Base-by-base conservation (phyloP, 2,888 invertebrate species). In the Platynereis dumerilii region DNA sequence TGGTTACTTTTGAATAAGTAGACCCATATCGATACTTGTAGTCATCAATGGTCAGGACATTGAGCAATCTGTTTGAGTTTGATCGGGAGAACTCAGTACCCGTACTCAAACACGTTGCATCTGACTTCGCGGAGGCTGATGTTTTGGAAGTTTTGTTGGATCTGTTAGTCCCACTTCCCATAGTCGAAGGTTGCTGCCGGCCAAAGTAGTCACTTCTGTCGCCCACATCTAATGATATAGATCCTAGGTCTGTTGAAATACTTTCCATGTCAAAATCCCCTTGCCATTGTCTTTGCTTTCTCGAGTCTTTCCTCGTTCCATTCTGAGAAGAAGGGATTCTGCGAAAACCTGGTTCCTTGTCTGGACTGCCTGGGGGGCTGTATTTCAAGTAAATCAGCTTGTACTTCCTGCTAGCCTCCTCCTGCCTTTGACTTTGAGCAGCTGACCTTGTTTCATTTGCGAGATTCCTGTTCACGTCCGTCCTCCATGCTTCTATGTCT, bases 31-130 rank as follows among this genome's bases (percentile, higher is more conserved):
- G 54, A 28, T 34, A 28, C 42, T 39, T 55, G 55, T 52, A 61
- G 27, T 61, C 61, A 34, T 61, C 61, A 7, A 61, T 61, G 39
- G 61, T 61, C 15, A 61, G 42, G 24, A 52, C 52, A 54, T 61
- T 61, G 2, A 61, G 55, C 24, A 61, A 52, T 28, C 54, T 52
- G 27, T 61, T 61, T 3, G 61, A 61, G 12, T 53, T 61, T 17
- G 54, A 61, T 15, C 61, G 54, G 1, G 28, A 20, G 22, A 20
- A 48, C 17, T 48, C 48, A 48, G 22, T 20, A 10, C 22, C 22
- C 17, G 5, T 5, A n/a, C 48, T 48, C 7, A 34, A 34, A 34
- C 34, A 34, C 34, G 34, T 34, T 5, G 34, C 34, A 34, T 34
- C 34, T 34, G 34, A 34, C 12, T 34, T 34, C 12, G 34, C 34